Evolutionary conservation across 2,113 vertebrate genomes (phyloP).

Genomic region (Eptesicus fuscus): DNA sequence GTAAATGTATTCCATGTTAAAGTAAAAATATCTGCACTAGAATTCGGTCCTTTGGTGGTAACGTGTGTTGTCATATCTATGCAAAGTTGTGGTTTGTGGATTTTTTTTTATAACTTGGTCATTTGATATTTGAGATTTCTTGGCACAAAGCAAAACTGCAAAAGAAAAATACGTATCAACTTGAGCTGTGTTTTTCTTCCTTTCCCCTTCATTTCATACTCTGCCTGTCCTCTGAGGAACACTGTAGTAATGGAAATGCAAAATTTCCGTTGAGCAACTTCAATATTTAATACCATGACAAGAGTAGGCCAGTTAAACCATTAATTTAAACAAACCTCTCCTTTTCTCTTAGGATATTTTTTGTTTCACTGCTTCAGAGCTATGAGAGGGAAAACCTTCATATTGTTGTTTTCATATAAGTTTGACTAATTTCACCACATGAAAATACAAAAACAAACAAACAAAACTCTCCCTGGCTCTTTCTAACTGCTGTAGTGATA

Average conservation of each 20-base stretch:
- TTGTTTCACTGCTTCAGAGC: background rate
- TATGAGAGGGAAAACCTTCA: background rate
- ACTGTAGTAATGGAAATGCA: background rate
- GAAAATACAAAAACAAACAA: background rate
- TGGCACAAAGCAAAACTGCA: background rate
- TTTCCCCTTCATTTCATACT: background rate
- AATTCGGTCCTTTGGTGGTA: background rate
- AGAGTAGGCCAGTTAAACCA: background rate
- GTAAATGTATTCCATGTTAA: background rate
- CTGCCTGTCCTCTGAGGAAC: background rate
- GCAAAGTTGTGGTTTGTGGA: background rate
- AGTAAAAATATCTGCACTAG: background rate
- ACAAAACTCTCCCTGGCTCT: background rate
- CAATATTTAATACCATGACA: background rate
- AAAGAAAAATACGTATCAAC: background rate
- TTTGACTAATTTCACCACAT: background rate
- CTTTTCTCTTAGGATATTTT: background rate
- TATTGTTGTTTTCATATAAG: background rate
- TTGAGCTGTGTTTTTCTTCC: accelerated
- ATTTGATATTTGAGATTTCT: background rate
- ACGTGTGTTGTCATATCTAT: background rate
- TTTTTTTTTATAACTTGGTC: background rate
- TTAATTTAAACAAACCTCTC: background rate
- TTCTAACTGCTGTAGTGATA: background rate
- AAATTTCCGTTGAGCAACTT: background rate